phyloP scores from a whole-genome alignment of 2,797 vertebrate genomes.

The Macropus fuliginosus region DNA sequence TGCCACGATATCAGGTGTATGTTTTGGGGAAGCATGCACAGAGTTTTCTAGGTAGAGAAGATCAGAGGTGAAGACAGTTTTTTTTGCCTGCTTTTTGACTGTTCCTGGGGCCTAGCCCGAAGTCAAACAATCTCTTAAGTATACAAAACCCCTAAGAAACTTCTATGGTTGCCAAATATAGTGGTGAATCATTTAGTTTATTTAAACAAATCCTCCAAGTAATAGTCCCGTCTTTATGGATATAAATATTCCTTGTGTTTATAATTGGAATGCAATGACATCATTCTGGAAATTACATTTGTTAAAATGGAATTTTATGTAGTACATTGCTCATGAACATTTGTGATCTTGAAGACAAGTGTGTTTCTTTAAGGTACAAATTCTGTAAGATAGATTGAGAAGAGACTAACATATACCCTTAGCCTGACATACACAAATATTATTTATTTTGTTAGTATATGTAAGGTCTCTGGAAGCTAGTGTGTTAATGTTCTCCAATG shows the following conservation, averaged over 20 bases:
- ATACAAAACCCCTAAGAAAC: background rate
- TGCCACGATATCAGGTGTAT: background rate
- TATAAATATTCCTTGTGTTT: background rate
- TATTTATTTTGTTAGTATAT: background rate
- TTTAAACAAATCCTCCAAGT: slow-evolving; percentile 18
- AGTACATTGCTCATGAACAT: background rate
- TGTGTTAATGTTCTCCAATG: background rate
- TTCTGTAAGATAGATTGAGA: background rate
- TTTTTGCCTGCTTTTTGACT: background rate
- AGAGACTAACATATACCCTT: background rate
- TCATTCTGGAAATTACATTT: background rate
- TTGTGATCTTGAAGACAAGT: background rate
- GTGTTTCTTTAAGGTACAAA: background rate
- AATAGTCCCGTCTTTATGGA: slow-evolving; percentile 32
- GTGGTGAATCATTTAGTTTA: slow-evolving; percentile 27
- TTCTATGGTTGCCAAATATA: slow-evolving; percentile 2
- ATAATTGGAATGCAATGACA: background rate
- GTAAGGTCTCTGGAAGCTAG: background rate
- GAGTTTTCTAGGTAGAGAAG: background rate
- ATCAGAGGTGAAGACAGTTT: background rate
- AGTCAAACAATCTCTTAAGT: background rate
- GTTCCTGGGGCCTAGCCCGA: background rate
- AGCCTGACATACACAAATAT: background rate
- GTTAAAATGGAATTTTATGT: background rate
- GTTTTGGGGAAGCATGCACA: background rate